phyloP scores from a whole-genome alignment of 2,113 vertebrate species.

The Narcine bancroftii region DNA sequence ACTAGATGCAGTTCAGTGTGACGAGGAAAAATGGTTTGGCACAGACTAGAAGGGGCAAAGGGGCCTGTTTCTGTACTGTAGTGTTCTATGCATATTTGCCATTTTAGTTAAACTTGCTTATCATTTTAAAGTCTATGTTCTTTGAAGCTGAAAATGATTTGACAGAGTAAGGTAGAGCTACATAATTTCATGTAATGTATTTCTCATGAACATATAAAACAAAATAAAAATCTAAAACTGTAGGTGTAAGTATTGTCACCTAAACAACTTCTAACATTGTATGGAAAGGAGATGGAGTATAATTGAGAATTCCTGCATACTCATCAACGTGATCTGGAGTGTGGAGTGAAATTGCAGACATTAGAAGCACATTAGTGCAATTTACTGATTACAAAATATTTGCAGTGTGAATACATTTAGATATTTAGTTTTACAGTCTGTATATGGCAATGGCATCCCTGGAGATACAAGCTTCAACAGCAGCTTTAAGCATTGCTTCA shows the following conservation, averaged over 20 bases:
- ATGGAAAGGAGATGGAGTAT: not conserved
- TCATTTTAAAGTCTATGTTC: not conserved
- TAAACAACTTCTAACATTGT: not conserved
- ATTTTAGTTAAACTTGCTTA: not conserved
- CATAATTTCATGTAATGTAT: not conserved
- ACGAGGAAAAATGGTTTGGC: too few relatives aligned
- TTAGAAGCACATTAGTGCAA: slow-evolving; percentile 27
- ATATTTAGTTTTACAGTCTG: slow-evolving; percentile 28
- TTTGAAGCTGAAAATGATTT: not conserved
- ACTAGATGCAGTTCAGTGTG: too few relatives aligned
- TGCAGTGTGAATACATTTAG: slow-evolving; percentile 33
- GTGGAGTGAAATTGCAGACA: slow-evolving; percentile 1
- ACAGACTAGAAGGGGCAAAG: too few relatives aligned
- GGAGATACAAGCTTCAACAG: slow-evolving; percentile 13
- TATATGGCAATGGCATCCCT: not conserved
- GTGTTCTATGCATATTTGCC: not conserved
- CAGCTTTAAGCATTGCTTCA: slow-evolving; percentile 20
- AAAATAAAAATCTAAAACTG: not conserved
- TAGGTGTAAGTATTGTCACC: not conserved
- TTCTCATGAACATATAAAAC: not conserved
- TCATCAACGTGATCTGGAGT: not conserved
- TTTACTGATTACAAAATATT: slow-evolving; percentile 36
- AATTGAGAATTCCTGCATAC: not conserved
- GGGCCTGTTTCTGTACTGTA: too few relatives aligned
- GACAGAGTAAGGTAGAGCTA: not conserved